These are phyloP conservation scores for Metallyticus violacea DNA, from an alignment of 2,888 invertebrate species.

Conservation along the genomic window DNA sequence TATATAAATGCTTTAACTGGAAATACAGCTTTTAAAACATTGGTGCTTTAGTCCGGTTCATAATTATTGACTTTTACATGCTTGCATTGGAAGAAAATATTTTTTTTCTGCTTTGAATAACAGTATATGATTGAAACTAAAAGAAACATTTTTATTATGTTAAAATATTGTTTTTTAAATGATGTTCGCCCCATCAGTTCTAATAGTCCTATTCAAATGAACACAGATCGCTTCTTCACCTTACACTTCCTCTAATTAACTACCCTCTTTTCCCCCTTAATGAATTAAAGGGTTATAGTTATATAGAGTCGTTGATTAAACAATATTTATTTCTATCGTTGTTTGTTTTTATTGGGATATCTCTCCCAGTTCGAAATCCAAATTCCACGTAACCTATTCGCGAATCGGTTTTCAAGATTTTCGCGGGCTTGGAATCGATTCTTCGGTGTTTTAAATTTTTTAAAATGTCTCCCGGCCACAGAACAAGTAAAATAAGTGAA, in stretches of 20 bases:
- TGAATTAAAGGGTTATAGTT: neutral
- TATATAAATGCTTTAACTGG: too few relatives aligned
- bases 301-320: neutral
- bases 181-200: too few relatives aligned
- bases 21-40: too few relatives aligned
- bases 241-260: neutral
- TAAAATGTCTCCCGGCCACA: slow-evolving; percentile 13
- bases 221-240: too few relatives aligned
- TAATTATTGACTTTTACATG: too few relatives aligned
- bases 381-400: neutral
- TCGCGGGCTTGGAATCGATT: slow-evolving; percentile 12
- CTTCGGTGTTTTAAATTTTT: slow-evolving; percentile 16
- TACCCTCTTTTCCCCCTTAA: neutral
- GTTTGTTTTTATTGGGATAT: neutral
- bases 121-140: too few relatives aligned
- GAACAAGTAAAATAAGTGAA: slow-evolving; percentile 17
- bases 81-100: too few relatives aligned
- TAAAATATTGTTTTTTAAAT: too few relatives aligned
- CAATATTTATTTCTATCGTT: neutral
- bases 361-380: neutral
- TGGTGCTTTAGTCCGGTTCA: too few relatives aligned
- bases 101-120: too few relatives aligned
- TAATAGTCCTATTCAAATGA: too few relatives aligned
- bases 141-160: too few relatives aligned
- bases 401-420: neutral